These are phyloP conservation scores for Holothuria glaberrima DNA, from an alignment of 35 echinoderm and acorn worm genomes.

Conservation along the genomic window DNA sequence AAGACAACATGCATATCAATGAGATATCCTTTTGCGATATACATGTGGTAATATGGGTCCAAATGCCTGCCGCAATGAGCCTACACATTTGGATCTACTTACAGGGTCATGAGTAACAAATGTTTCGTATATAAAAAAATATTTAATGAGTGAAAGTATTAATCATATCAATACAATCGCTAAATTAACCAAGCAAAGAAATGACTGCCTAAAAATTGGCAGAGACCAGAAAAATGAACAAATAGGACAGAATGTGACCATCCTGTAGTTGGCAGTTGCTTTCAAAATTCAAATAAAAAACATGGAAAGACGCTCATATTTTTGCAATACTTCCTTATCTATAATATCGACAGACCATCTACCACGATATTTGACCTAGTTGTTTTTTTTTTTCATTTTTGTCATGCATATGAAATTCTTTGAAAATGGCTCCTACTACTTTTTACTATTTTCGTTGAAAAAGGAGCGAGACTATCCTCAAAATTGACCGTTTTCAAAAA, in stretches of 20 bases:
- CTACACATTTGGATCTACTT: neutral
- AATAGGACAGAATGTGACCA: neutral
- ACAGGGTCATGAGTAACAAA: neutral
- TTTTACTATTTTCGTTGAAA: neutral
- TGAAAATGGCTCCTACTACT: no score
- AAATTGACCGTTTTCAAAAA: neutral
- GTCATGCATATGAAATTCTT: neutral
- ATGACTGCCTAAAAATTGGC: no score
- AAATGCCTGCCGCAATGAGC: neutral
- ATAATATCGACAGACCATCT: neutral
- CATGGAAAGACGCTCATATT: conserved; percentile 55
- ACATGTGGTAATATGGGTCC: neutral
- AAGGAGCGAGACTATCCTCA: neutral
- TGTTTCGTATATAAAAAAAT: neutral
- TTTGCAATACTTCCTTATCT: conserved; percentile 29
- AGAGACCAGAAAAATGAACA: no score
- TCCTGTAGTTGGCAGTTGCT: conserved; percentile 43
- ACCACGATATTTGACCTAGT: neutral
- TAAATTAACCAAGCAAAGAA: no score
- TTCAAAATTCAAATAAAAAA: conserved; percentile 37
- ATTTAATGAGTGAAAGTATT: neutral
- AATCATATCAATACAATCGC: neutral
- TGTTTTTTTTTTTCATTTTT: neutral
- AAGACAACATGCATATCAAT: neutral
- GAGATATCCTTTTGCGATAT: neutral